phyloP scores from a whole-genome alignment of 1,140 invertebrate genomes.

The Drosophila athabasca region DNA sequence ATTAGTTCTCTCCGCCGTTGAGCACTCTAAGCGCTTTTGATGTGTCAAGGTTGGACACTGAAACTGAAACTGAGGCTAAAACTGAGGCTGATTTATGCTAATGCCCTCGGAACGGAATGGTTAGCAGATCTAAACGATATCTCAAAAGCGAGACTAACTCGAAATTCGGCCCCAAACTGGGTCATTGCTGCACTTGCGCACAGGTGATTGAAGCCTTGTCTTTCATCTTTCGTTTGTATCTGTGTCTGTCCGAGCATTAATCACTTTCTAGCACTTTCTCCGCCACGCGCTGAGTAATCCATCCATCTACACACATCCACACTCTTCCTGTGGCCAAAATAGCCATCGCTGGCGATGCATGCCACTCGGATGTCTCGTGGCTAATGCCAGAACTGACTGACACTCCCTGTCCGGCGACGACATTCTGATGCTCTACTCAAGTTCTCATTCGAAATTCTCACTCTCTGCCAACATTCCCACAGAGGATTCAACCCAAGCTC shows the following conservation, averaged over 20 bases:
- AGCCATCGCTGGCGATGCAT: slow-evolving; percentile 34
- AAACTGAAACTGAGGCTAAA: slow-evolving; percentile 3
- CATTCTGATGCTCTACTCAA: slow-evolving; percentile 30
- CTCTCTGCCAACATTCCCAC: too few relatives aligned
- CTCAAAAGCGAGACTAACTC: slow-evolving; percentile 50
- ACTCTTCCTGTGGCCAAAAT: slow-evolving; percentile 47
- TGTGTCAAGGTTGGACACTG: slow-evolving; percentile 52
- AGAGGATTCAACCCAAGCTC: too few relatives aligned
- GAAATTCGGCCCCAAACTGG: slow-evolving; percentile 48
- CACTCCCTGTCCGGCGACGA: slow-evolving; percentile 43
- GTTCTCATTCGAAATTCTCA: too few relatives aligned
- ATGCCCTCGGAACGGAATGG: slow-evolving; percentile 15
- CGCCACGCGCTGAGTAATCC: slow-evolving; percentile 29
- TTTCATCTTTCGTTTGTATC: slow-evolving; percentile 14
- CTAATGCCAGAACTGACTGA: slow-evolving; percentile 65
- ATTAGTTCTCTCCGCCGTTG: slow-evolving; percentile 45
- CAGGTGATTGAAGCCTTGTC: slow-evolving; percentile 38
- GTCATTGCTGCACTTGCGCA: slow-evolving; percentile 53
- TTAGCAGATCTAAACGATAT: slow-evolving; percentile 30
- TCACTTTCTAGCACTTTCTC: slow-evolving; percentile 51
- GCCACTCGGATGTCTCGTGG: slow-evolving; percentile 30
- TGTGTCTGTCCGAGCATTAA: slow-evolving; percentile 46
- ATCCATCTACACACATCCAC: neutral
- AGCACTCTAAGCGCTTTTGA: slow-evolving; percentile 10
- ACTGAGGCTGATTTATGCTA: slow-evolving; percentile 51